phyloP scores from a whole-genome alignment of 2,113 vertebrate genomes.

The Carlito syrichta region DNA sequence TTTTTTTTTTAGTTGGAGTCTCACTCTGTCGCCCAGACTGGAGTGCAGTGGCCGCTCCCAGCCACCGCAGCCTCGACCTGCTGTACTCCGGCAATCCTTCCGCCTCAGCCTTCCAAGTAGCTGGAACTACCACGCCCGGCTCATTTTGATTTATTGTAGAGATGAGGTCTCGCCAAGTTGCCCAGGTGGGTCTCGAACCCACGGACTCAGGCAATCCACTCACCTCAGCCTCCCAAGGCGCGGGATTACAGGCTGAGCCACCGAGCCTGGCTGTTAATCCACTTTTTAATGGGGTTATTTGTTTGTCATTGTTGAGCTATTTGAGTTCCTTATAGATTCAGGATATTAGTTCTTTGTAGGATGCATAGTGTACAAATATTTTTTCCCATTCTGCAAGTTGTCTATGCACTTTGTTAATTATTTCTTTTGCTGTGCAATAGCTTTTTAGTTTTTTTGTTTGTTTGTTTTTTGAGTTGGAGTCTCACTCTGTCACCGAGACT shows the following conservation, averaged over 20 bases:
- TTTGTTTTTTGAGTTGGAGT: too few relatives aligned
- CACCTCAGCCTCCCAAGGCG: neutral
- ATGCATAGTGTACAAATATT: too few relatives aligned
- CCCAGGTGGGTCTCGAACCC: neutral
- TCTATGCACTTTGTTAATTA: too few relatives aligned
- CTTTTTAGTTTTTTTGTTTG: slow-evolving; percentile 34
- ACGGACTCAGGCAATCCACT: neutral
- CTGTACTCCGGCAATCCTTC: neutral
- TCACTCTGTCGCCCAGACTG: neutral
- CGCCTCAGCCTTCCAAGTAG: neutral
- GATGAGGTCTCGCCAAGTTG: neutral
- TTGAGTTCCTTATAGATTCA: too few relatives aligned
- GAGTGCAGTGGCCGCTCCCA: neutral
- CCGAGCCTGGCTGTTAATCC: neutral
- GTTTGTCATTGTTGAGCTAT: too few relatives aligned
- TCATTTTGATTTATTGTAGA: neutral
- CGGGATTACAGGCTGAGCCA: neutral
- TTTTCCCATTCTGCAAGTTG: too few relatives aligned
- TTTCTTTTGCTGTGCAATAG: too few relatives aligned
- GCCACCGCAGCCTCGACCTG: neutral
- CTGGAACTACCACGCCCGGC: neutral
- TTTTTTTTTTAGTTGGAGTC: neutral
- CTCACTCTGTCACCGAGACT: too few relatives aligned
- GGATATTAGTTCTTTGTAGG: too few relatives aligned
- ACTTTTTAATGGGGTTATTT: too few relatives aligned